These are phyloP conservation scores for Malthinus flaveolus DNA, from an alignment of 2,888 invertebrate genomes.

Conservation along the genomic window DNA sequence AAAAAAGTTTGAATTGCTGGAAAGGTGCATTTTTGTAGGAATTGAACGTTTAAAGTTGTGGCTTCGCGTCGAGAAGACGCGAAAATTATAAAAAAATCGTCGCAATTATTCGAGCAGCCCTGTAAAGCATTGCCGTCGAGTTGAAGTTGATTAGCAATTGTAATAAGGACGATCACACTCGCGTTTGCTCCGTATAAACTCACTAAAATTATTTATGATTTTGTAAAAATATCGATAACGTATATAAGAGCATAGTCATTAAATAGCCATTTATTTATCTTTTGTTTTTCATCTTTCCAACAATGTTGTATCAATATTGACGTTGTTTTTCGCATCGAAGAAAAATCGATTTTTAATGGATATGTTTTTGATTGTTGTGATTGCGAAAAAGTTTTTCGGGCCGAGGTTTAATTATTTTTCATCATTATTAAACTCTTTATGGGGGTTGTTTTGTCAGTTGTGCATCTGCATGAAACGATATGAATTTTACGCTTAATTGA, in stretches of 20 bases:
- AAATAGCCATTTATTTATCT: constrained; percentile 6
- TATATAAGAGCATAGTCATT: constrained; percentile 7
- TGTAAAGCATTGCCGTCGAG: constrained; percentile 40
- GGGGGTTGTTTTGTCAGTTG: background rate
- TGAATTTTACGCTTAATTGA: constrained; percentile 39
- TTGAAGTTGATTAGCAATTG: constrained; percentile 48
- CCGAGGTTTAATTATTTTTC: background rate
- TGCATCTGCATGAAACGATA: constrained; percentile 10
- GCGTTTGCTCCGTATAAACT: constrained; percentile 37
- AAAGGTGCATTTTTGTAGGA: no score
- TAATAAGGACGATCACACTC: constrained; percentile 44
- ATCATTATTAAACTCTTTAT: background rate
- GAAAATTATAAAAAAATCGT: no score
- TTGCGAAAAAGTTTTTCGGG: background rate
- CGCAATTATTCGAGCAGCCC: constrained; percentile 22
- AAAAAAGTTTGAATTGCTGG: no score
- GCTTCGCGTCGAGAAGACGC: no score
- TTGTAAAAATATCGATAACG: background rate
- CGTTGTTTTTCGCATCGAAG: background rate
- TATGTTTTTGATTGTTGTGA: no score
- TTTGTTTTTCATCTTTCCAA: background rate
- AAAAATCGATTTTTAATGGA: no score
- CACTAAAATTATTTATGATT: constrained; percentile 7
- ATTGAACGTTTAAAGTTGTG: no score
- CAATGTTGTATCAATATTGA: background rate